Percentiles rank a stretch among this genome's conserved stretches.
phyloP scores from a whole-genome alignment of 2,113 vertebrate genomes.

The Muntiacus muntjak region DNA sequence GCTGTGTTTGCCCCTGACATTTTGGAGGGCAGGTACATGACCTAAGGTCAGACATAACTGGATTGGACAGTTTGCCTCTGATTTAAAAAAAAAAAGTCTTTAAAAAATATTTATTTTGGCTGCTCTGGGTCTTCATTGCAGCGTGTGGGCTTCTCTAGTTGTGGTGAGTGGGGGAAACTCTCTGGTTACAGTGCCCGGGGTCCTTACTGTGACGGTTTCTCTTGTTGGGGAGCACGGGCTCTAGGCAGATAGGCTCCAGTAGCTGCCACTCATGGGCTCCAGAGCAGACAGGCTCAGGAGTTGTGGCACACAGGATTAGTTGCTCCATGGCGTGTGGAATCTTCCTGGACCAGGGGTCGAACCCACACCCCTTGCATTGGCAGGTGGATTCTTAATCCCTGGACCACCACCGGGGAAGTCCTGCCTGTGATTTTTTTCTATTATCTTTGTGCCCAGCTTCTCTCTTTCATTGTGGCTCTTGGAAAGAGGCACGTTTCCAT shows the following conservation, averaged over 20 bases:
- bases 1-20: not conserved
- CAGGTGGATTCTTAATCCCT: not conserved
- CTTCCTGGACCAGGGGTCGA: not conserved
- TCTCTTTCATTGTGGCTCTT: not conserved
- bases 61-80: not conserved
- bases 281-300: not conserved
- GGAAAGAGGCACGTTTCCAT: not conserved
- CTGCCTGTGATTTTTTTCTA: not conserved
- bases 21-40: not conserved
- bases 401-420: not conserved
- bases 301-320: not conserved
- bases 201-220: not conserved
- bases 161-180: not conserved
- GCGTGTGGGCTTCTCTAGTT: fast-evolving
- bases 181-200: not conserved
- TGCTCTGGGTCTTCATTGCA: fast-evolving
- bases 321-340: not conserved
- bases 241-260: not conserved
- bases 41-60: not conserved
- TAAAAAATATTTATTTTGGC: not conserved
- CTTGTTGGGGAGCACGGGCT: fast-evolving
- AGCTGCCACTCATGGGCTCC: not conserved
- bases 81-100: not conserved
- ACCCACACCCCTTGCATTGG: not conserved
- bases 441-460: not conserved